Evolutionary conservation across 2,888 invertebrate genomes (phyloP).

Genomic region (Drosophila affinis): DNA sequence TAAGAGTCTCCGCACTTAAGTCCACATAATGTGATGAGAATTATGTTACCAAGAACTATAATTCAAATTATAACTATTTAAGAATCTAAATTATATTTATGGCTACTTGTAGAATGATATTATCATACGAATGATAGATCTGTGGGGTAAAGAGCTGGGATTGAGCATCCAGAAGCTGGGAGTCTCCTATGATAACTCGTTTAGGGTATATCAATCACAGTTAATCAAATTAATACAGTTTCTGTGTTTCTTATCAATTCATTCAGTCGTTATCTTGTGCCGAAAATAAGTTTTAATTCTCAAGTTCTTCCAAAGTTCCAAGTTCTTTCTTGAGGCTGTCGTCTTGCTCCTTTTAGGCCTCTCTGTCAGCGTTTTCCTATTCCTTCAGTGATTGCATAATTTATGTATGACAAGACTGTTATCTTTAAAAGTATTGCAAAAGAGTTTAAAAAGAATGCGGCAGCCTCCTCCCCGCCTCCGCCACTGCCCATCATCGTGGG

Average conservation of each 20-base stretch:
- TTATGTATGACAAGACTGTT: not conserved
- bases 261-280: not conserved
- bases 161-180: not conserved
- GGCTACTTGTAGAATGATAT: too few relatives aligned
- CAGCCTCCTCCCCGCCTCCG: not conserved
- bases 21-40: too few relatives aligned
- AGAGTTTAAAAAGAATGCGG: not conserved
- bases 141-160: not conserved
- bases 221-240: not conserved
- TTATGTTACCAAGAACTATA: too few relatives aligned
- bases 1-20: too few relatives aligned
- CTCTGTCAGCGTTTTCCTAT: not conserved
- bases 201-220: not conserved
- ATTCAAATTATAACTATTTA: too few relatives aligned
- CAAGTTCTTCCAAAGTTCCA: too few relatives aligned
- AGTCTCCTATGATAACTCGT: not conserved
- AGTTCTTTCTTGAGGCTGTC: not conserved
- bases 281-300: not conserved
- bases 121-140: too few relatives aligned
- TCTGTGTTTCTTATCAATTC: not conserved
- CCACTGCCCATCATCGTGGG: not conserved
- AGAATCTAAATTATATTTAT: too few relatives aligned
- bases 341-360: too few relatives aligned
- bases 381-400: not conserved
- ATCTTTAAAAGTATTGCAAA: not conserved